Base-by-base conservation (phyloP, 2,888 invertebrate genomes). In the Serrognathus titanus region DNA sequence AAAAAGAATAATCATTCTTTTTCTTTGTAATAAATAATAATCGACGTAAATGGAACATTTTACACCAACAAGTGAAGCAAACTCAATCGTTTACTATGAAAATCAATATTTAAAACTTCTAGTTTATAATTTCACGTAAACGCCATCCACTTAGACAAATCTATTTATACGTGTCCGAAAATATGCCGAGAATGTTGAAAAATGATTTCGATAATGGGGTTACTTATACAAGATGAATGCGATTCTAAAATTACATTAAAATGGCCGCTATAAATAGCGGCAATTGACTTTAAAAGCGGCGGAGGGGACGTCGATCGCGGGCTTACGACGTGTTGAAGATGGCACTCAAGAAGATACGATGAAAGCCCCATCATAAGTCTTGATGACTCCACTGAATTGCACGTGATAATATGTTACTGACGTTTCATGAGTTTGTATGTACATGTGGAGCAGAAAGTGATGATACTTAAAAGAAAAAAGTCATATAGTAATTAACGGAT, bases 161-260 rank as follows among this genome's bases (percentile, higher is more conserved):
- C 66, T 71, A 71, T 72, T 71, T 71, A 70, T 67, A 66, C 61
- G 53, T 66, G 46, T 39, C 31, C 46, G 58, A 62, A 70, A 70
- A 70, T 67, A 66, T 67, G 68, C 66, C 67, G 61, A 66, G 63
- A 66, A 68, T 69, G 68, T 68, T 66, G 67, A 70, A 69, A 71
- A 73, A 67, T 65, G 59, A 62, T 48, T 57, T 52, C 62, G 62
- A 66, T 66, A 67, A 66, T 66, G 63, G 62, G 66, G 56, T 64
- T 65, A 66, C 65, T 64, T 67, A 64, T 62, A 49, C 58, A 49
- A 38, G 55, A 47, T 45, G 58, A 55, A 55, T 56, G 65, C 64
- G 58, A 61, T 63, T 64, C 62, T 64, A 56, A 57, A 58, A 57
- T 57, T 67, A 66, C 63, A 66, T 65, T 62, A 63, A 67, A 67